A percentile compares a stretch with the other conserved stretches of the same genome.
These are phyloP conservation scores for Trogon surrucura DNA, from an alignment of 2,113 vertebrate species.

Conservation along the genomic window DNA sequence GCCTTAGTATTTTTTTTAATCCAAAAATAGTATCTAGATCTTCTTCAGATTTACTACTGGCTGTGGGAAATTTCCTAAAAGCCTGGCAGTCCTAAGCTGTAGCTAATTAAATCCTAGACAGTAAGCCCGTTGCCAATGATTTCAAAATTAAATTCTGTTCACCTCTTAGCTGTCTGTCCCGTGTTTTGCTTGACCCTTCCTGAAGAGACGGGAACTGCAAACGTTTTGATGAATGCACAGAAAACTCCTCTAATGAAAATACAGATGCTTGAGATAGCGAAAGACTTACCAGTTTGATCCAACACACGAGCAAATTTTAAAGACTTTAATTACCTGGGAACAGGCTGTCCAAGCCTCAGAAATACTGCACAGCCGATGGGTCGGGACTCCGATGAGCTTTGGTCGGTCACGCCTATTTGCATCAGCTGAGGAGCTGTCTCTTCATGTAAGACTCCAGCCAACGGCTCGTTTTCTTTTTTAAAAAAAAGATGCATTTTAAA, in stretches of 20 bases:
- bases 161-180: not conserved
- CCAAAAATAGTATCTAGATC: not conserved
- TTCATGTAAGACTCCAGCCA: not conserved
- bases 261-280: not conserved
- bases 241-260: not conserved
- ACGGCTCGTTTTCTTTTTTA: not conserved
- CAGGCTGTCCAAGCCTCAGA: not conserved
- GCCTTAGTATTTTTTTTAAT: not conserved
- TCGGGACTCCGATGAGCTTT: not conserved
- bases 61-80: not conserved
- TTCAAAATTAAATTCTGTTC: not conserved
- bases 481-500: not conserved
- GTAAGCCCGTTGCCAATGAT: not conserved
- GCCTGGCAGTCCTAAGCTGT: not conserved
- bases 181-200: not conserved
- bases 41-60: not conserved
- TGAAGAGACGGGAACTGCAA: not conserved
- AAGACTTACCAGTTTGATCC: not conserved
- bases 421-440: not conserved
- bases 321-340: not conserved
- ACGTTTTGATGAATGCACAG: not conserved
- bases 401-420: not conserved
- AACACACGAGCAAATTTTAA: not conserved
- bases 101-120: not conserved
- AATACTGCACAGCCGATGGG: not conserved